These are phyloP conservation scores for Champsocephalus esox DNA, from an alignment of 2,797 vertebrate species.

Conservation along the genomic window DNA sequence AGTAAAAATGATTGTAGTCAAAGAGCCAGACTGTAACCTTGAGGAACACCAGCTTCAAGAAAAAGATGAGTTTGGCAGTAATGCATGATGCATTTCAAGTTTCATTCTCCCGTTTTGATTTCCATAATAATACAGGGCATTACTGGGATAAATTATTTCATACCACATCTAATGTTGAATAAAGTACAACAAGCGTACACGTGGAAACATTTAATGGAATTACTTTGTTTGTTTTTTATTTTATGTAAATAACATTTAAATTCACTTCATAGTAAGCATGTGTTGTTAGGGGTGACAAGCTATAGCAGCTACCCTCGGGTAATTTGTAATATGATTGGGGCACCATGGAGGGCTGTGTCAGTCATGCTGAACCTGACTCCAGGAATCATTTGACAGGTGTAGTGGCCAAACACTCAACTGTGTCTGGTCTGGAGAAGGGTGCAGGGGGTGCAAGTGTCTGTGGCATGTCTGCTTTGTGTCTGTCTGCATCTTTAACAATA, in stretches of 20 bases:
- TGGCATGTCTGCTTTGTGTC: slow-evolving; percentile 72
- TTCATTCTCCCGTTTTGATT: neutral
- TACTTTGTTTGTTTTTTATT: neutral
- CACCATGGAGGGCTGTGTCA: slow-evolving; percentile 56
- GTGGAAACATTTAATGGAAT: neutral
- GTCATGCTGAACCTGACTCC: slow-evolving; percentile 81
- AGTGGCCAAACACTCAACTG: slow-evolving; percentile 75
- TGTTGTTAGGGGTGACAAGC: slow-evolving; percentile 50
- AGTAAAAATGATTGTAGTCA: no score
- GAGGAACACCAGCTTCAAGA: neutral
- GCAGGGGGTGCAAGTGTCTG: slow-evolving; percentile 66
- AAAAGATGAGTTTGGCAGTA: neutral
- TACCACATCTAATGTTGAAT: neutral
- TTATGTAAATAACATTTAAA: slow-evolving; percentile 9
- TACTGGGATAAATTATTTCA: neutral
- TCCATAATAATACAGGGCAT: neutral
- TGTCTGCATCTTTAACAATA: slow-evolving; percentile 62
- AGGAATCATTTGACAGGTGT: slow-evolving; percentile 84
- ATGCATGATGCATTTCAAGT: neutral
- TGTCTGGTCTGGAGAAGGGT: slow-evolving; percentile 76
- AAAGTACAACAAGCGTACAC: neutral
- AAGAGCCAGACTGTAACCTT: no score
- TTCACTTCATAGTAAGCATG: slow-evolving; percentile 30
- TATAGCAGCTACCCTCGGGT: slow-evolving; percentile 27
- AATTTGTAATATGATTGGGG: slow-evolving; percentile 67